Conservation (phyloP, 2,888 invertebrate species). For the Luffia ferchaultella region DNA sequence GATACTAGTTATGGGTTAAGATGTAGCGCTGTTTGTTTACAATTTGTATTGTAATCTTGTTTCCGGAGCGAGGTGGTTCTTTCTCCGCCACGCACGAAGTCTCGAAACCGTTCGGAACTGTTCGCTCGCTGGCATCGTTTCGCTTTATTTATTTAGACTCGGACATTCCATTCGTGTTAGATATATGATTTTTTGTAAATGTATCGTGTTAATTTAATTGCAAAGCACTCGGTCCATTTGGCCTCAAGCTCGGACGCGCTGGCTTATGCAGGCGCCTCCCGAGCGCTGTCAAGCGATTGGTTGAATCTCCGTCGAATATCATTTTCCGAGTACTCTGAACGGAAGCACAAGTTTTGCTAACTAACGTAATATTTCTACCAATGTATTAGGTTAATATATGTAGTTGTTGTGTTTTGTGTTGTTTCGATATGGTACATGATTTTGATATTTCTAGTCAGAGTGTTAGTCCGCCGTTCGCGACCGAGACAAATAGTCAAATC, state of each 20-base stretch:
- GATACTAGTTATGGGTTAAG: slow-evolving; percentile 3
- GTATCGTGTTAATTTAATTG: background rate
- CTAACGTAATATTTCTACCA: slow-evolving; percentile 26
- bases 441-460: slow-evolving; percentile 12
- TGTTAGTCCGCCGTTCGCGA: slow-evolving; percentile 18
- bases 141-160: no score
- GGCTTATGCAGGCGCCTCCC: no score
- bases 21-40: slow-evolving; percentile 32
- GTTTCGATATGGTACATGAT: slow-evolving; percentile 36
- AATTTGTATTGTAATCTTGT: slow-evolving; percentile 55
- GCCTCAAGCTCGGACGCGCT: no score
- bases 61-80: slow-evolving; percentile 16
- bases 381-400: slow-evolving; percentile 28
- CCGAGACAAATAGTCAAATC: no score
- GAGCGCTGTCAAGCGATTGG: background rate
- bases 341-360: slow-evolving; percentile 53
- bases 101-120: background rate
- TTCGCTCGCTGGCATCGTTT: background rate
- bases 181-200: background rate
- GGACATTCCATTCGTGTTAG: background rate
- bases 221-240: no score
- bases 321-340: slow-evolving; percentile 16
- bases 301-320: slow-evolving; percentile 20
- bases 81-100: background rate
- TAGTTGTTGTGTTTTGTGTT: slow-evolving; percentile 59